Base-by-base conservation (phyloP, 2,888 invertebrate species). In the Gortyna flavago region DNA sequence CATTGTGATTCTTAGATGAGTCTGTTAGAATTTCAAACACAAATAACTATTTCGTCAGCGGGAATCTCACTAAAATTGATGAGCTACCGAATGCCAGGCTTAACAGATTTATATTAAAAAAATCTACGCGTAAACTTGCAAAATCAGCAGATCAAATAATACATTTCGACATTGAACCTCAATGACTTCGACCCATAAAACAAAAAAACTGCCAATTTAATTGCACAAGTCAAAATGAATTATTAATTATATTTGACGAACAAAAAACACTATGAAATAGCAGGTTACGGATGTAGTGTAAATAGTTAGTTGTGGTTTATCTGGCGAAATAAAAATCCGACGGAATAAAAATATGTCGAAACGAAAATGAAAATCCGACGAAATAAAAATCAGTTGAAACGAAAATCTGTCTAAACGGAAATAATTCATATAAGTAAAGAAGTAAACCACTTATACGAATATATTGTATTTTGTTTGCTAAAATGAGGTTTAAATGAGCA, bases 1-100 rank as follows among this genome's bases (percentile, higher is more conserved):
- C 21, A 41, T 48, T 48, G 44, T 48, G 57, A 59, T 80, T 64
- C 25, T 51, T 18, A 68, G 57, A 69, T 25, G 48, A 69, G 59
- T 32, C 18, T 57, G 59, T 57, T 21, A 48, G 48, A 75, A 80
- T 62, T 44, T 54, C n/a, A 16, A 62, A 57, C 29, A 54, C 29
- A 75, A 70, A 80, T 66, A 75, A 69, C 44, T 35, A 64, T 64
- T 79, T 62, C 57, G 16, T 73, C 73, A 54, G 44, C 13, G 44
- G 21, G 11, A 9, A 67, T 54, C 29, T 41, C n/a, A 6, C 13
- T 21, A 65, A 16, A 44, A 78, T 61, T 44, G 41, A 61, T 25
- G 48, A 44, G 29, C 16, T 29, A 44, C 44, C 29, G 9, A 71
- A 65, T 65, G 32, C 11, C n/a, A 21, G 8, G n/a, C 11, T 48